These are phyloP conservation scores for Sinhomidia bicolor DNA, from an alignment of 2,888 invertebrate genomes.

Conservation along the genomic window DNA sequence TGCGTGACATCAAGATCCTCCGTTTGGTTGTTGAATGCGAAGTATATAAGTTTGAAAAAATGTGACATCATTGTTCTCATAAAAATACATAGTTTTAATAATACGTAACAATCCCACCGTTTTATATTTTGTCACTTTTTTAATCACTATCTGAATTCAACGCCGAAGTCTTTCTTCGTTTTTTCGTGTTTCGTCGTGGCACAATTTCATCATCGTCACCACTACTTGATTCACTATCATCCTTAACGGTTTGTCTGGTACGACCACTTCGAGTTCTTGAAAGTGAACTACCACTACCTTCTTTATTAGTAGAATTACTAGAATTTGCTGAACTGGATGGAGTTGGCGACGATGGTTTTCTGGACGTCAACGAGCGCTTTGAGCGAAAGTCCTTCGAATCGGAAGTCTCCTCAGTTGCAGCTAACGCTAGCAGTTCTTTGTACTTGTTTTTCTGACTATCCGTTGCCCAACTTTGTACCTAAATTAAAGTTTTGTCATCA, in stretches of 20 bases:
- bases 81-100: conserved; percentile 25
- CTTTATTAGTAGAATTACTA: conserved; percentile 52
- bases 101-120: background rate
- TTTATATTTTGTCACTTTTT: conserved; percentile 81
- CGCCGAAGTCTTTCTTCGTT: conserved; percentile 89
- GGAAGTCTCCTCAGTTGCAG: conserved; percentile 90
- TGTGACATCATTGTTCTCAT: conserved; percentile 2
- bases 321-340: conserved; percentile 46
- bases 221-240: conserved; percentile 80
- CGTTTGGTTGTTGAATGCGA: no score
- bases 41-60: no score
- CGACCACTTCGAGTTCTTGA: conserved; percentile 77
- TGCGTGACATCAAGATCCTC: no score
- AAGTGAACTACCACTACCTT: conserved; percentile 54
- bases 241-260: conserved; percentile 80
- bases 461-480: conserved; percentile 82
- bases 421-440: conserved; percentile 93
- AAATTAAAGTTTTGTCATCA: background rate
- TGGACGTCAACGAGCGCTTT: conserved; percentile 67
- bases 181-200: conserved; percentile 92
- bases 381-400: conserved; percentile 81
- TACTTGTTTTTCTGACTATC: conserved; percentile 95
- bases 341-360: conserved; percentile 69
- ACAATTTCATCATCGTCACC: conserved; percentile 94
- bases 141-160: conserved; percentile 96